Conservation (phyloP, 2,113 vertebrate genomes). For the Cyprinus carpio region DNA sequence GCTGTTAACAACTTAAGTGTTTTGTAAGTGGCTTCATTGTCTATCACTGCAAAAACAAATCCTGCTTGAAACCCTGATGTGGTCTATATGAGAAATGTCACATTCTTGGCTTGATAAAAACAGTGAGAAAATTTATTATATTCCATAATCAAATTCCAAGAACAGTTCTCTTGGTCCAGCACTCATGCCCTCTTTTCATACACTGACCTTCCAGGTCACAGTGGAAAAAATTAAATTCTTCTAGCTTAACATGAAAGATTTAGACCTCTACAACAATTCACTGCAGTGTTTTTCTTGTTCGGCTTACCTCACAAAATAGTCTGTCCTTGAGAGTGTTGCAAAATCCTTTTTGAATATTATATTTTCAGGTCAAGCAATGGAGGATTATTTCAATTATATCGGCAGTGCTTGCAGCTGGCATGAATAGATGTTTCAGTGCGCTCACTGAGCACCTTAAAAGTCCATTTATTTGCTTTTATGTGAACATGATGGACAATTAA, state of each 20-base stretch:
- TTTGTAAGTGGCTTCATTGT: neutral
- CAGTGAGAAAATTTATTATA: constrained; percentile 9
- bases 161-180: constrained; percentile 13
- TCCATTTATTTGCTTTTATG: constrained; percentile 49
- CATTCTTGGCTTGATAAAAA: constrained; percentile 41
- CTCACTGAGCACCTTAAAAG: neutral
- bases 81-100: constrained; percentile 24
- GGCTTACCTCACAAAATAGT: neutral
- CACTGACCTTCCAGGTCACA: constrained; percentile 12
- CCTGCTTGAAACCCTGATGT: constrained; percentile 5
- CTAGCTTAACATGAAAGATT: constrained; percentile 21
- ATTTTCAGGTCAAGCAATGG: constrained; percentile 6
- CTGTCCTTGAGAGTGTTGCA: constrained; percentile 23
- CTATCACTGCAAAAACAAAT: neutral
- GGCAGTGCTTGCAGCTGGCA: neutral
- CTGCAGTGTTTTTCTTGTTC: neutral
- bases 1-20: too few species aligned
- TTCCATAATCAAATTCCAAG: constrained; percentile 32
- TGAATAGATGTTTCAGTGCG: constrained; percentile 32
- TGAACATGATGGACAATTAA: constrained; percentile 51
- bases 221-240: constrained; percentile 37
- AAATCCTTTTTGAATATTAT: constrained; percentile 6
- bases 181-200: constrained; percentile 22
- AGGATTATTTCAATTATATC: constrained; percentile 33
- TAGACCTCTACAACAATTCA: constrained; percentile 14